A percentile compares a stretch with the other conserved stretches of the same genome.
phyloP scores from a whole-genome alignment of 2,797 vertebrate species.

The Falco concolor region DNA sequence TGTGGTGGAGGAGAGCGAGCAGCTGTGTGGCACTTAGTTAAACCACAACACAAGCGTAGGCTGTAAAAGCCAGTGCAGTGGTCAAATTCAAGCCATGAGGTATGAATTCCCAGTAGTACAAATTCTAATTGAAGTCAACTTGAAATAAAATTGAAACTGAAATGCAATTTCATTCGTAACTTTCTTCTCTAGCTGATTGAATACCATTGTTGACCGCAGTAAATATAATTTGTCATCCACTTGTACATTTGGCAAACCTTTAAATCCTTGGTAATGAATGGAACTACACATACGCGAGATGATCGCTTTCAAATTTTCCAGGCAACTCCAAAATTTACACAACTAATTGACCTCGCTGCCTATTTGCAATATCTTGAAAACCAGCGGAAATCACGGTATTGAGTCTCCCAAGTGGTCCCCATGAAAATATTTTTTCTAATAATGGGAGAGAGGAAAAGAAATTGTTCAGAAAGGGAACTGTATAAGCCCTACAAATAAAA shows the following conservation, averaged over 20 bases:
- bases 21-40: too few relatives aligned
- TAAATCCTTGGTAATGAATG: neutral
- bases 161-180: neutral
- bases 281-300: neutral
- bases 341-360: neutral
- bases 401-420: neutral
- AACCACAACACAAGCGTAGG: too few relatives aligned
- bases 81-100: neutral
- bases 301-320: neutral
- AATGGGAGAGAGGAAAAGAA: neutral
- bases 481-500: neutral
- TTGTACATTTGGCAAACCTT: neutral
- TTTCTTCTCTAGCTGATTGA: neutral
- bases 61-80: neutral
- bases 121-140: neutral
- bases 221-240: neutral
- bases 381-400: neutral
- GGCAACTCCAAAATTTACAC: neutral
- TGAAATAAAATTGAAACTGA: neutral
- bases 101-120: neutral
- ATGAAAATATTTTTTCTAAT: neutral
- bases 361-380: neutral
- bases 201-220: neutral
- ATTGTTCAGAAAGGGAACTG: neutral
- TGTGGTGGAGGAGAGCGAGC: too few relatives aligned